Evolutionary conservation across 2,113 vertebrate genomes (phyloP).

Genomic region (Epinephelus moara): DNA sequence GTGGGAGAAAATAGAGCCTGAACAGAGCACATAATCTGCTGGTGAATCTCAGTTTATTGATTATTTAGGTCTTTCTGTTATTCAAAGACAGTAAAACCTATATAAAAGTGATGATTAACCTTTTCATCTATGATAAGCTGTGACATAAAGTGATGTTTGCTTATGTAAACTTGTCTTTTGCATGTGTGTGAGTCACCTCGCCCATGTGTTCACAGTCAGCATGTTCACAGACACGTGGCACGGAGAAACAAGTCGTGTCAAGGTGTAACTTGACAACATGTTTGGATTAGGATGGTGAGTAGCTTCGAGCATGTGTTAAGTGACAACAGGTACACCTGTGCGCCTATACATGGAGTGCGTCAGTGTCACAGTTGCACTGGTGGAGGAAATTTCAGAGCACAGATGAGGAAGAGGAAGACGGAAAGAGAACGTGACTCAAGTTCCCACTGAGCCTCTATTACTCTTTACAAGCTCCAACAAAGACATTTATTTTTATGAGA

Average conservation of each 20-base stretch:
- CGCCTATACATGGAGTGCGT: no score
- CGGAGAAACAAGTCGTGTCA: neutral
- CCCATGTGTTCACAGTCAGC: neutral
- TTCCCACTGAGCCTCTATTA: neutral
- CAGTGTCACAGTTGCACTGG: neutral
- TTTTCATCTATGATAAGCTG: neutral
- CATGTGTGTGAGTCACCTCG: neutral
- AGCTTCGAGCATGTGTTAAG: neutral
- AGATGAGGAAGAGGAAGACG: conserved; percentile 16
- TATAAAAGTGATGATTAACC: neutral
- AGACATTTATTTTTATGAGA: neutral
- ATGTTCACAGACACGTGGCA: neutral
- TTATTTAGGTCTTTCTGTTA: neutral
- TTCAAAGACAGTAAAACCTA: neutral
- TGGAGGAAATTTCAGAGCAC: neutral
- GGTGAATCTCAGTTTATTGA: neutral
- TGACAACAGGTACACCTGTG: neutral
- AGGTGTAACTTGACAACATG: neutral
- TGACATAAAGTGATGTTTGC: neutral
- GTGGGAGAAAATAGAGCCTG: neutral
- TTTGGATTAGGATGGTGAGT: neutral
- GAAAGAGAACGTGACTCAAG: neutral
- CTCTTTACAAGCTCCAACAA: neutral
- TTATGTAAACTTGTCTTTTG: neutral
- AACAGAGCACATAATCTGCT: neutral